phyloP scores from a whole-genome alignment of 2,113 vertebrate genomes.

The Mormoops blainvillei region DNA sequence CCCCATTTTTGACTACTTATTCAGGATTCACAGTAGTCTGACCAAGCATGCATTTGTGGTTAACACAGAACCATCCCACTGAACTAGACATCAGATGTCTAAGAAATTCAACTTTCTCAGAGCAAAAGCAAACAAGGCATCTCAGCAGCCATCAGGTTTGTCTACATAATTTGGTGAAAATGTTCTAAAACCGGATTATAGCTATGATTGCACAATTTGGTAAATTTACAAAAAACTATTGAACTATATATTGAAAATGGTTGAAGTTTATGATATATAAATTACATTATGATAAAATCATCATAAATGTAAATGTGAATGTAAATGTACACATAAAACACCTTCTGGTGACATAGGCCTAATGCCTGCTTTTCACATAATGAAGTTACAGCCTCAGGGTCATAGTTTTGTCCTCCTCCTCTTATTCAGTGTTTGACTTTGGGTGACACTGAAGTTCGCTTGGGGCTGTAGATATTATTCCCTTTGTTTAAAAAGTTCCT shows the following conservation, averaged over 20 bases:
- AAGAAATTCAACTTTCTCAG: slow-evolving; percentile 3
- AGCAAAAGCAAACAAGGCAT: not conserved
- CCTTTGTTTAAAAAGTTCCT: not conserved
- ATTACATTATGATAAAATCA: not conserved
- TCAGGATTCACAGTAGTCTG: not conserved
- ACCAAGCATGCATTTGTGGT: not conserved
- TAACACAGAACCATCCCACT: not conserved
- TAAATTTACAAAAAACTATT: not conserved
- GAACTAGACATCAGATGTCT: not conserved
- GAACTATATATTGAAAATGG: not conserved
- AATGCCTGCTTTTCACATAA: not conserved
- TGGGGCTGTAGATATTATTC: not conserved
- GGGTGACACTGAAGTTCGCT: slow-evolving; percentile 40
- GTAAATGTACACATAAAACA: not conserved
- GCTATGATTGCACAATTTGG: not conserved
- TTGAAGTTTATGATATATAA: not conserved
- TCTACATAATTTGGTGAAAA: not conserved
- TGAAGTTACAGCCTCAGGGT: not conserved
- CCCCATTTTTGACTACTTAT: not conserved
- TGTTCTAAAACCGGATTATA: not conserved
- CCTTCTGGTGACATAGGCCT: not conserved
- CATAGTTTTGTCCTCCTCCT: not conserved
- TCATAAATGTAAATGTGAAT: not conserved
- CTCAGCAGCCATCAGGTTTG: not conserved
- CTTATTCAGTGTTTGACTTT: slow-evolving; percentile 15